A percentile compares a stretch with the other conserved stretches of the same genome.
These are phyloP conservation scores for Acinonyx jubatus DNA, from an alignment of 2,113 vertebrate species.

Conservation along the genomic window DNA sequence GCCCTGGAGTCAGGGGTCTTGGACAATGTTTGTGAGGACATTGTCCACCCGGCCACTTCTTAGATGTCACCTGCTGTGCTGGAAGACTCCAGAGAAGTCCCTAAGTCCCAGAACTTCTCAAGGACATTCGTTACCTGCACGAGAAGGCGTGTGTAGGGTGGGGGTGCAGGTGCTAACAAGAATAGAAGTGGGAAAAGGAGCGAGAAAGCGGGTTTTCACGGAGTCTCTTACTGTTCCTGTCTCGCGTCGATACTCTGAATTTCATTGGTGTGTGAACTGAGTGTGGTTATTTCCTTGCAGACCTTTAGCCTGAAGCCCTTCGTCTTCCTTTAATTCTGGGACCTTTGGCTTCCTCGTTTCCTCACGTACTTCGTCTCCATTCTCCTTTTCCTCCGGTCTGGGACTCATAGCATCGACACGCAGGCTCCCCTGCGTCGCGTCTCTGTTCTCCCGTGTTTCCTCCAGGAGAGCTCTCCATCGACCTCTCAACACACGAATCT, in stretches of 20 bases:
- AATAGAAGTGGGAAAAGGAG: neutral
- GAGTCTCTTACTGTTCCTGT: neutral
- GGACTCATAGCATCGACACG: accelerated
- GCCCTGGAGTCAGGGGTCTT: neutral
- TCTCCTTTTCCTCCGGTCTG: neutral
- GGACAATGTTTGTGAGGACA: neutral
- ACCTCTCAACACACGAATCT: accelerated
- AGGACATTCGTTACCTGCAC: neutral
- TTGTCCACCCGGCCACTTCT: neutral
- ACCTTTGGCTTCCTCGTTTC: neutral
- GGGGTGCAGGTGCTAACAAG: neutral
- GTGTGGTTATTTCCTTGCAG: neutral
- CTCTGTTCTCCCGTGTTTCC: accelerated
- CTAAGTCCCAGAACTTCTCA: neutral
- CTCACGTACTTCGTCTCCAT: neutral
- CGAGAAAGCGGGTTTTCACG: neutral
- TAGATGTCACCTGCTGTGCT: neutral
- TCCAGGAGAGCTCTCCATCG: neutral
- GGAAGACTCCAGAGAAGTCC: neutral
- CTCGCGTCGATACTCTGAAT: neutral
- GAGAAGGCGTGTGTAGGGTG: neutral
- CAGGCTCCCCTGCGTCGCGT: neutral
- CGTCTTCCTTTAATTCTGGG: neutral
- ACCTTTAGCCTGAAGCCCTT: neutral
- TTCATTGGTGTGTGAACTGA: neutral